A percentile compares a stretch with the other conserved stretches of the same genome.
Evolutionary conservation across 1,140 invertebrate species (phyloP).

Genomic region (Amphibalanus amphitrite): DNA sequence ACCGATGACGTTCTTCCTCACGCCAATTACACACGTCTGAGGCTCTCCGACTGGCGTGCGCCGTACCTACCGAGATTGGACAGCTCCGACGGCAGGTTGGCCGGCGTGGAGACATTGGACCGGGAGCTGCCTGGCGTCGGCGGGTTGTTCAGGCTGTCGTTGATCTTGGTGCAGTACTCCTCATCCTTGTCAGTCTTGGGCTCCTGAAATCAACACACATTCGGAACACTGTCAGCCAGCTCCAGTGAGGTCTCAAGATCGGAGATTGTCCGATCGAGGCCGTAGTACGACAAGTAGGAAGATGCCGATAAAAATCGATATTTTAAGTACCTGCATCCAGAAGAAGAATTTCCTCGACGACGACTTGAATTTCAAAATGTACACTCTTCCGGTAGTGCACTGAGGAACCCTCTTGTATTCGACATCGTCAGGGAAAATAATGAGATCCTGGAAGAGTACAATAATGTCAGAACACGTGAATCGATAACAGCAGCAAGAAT

Average conservation of each 20-base stretch:
- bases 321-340: conserved; percentile 84
- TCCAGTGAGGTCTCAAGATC: too few relatives aligned
- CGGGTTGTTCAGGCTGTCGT: conserved; percentile 91
- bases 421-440: conserved; percentile 97
- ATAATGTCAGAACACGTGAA: too few relatives aligned
- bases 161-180: conserved; percentile 73
- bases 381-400: conserved; percentile 91
- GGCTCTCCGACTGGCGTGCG: too few relatives aligned
- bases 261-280: too few relatives aligned
- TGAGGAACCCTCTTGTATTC: conserved; percentile 88
- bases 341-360: conserved; percentile 85
- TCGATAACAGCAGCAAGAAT: too few relatives aligned
- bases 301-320: too few relatives aligned
- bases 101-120: conserved; percentile 14
- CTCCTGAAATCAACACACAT: conserved; percentile 39
- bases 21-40: too few relatives aligned
- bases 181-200: conserved; percentile 93
- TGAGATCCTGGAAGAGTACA: conserved; percentile 86
- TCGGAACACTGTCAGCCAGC: too few relatives aligned
- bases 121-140: conserved; percentile 53
- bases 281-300: too few relatives aligned
- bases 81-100: conserved; percentile 23
- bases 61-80: conserved; percentile 26
- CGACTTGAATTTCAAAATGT: conserved; percentile 88
- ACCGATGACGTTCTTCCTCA: too few relatives aligned